phyloP scores from a whole-genome alignment of 2,888 invertebrate species.

The Drosophila villosipedis region DNA sequence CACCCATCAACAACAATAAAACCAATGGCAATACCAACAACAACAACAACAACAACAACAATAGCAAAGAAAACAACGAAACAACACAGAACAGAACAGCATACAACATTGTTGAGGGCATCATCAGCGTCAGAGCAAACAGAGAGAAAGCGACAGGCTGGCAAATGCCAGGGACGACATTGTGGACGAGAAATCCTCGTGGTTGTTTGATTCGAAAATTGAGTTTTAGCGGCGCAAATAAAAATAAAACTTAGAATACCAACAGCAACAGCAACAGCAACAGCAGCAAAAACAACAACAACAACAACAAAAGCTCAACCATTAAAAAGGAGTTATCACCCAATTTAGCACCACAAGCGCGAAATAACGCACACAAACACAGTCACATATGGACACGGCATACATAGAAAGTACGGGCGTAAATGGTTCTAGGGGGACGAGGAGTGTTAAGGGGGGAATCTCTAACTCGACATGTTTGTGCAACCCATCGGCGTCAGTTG shows the following conservation, averaged over 20 bases:
- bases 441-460: no score
- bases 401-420: constrained; percentile 11
- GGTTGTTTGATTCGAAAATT: constrained; percentile 81
- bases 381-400: constrained; percentile 81
- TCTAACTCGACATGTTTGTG: constrained; percentile 44
- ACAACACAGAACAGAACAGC: constrained; percentile 36
- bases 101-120: constrained; percentile 65
- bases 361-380: constrained; percentile 83
- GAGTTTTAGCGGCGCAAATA: constrained; percentile 80
- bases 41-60: constrained; percentile 20
- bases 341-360: constrained; percentile 75
- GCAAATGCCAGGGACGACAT: constrained; percentile 29
- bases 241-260: constrained; percentile 72
- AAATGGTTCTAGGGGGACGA: constrained; percentile 14
- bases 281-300: constrained; percentile 36
- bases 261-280: constrained; percentile 42
- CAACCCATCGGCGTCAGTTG: constrained; percentile 50
- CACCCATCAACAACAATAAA: constrained; percentile 19
- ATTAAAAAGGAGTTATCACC: constrained; percentile 79
- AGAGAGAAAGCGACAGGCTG: constrained; percentile 45
- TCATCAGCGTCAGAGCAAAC: constrained; percentile 65
- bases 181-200: constrained; percentile 67
- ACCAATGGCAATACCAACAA: constrained; percentile 26
- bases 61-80: constrained; percentile 18
- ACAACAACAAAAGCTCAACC: constrained; percentile 54